A percentile compares a stretch with the other conserved stretches of the same genome.
Evolutionary conservation across 2,113 vertebrate species (phyloP).

Genomic region (Chascanopsetta lugubris): DNA sequence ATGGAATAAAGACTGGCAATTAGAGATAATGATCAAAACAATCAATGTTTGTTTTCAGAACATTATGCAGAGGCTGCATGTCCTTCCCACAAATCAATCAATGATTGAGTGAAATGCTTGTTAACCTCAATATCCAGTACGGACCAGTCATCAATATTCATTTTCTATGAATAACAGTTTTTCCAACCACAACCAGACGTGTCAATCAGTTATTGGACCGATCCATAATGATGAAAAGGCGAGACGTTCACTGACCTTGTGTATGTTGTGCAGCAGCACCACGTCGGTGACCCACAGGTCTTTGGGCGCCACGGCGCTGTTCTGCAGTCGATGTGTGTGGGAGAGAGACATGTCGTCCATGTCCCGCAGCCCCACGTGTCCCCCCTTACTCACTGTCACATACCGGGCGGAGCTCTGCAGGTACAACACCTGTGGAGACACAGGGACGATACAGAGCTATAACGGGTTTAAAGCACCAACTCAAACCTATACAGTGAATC

Average conservation of each 20-base stretch:
- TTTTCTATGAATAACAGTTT: neutral
- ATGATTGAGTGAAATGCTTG: constrained; percentile 25
- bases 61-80: constrained; percentile 33
- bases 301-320: constrained; percentile 80
- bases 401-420: constrained; percentile 81
- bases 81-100: constrained; percentile 50
- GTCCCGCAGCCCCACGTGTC: constrained; percentile 80
- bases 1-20: constrained; percentile 21
- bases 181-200: neutral
- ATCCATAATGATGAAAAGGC: neutral
- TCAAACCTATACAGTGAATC: too few species aligned
- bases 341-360: constrained; percentile 80
- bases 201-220: neutral
- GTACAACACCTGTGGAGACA: constrained; percentile 74
- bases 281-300: constrained; percentile 87
- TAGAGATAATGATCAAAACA: constrained; percentile 30
- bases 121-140: constrained; percentile 38
- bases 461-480: too few species aligned
- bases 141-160: constrained; percentile 26
- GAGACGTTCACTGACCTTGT: constrained; percentile 87
- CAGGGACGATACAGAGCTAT: constrained; percentile 17
- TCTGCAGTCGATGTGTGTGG: constrained; percentile 77
- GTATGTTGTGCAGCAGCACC: constrained; percentile 82
- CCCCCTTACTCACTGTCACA: constrained; percentile 84
- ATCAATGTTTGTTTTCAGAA: constrained; percentile 29